Conservation (phyloP, 1,140 invertebrate species). For the Drosophila bocqueti region DNA sequence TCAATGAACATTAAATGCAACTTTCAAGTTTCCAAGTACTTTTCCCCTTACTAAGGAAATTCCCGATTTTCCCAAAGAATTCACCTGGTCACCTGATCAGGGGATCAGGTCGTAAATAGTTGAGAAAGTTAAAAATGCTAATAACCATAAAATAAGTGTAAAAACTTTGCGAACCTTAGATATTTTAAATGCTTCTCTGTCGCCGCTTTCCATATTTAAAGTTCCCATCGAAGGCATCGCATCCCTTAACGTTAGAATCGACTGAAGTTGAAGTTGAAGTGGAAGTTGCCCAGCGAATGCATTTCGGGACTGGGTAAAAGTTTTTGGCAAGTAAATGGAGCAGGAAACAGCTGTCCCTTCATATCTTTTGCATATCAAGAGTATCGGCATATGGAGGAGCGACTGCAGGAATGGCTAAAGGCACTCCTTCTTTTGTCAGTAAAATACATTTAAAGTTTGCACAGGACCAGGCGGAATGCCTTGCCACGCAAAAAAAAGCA, state of each 20-base stretch:
- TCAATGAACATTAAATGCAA: slow-evolving; percentile 3
- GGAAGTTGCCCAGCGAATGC: slow-evolving; percentile 57
- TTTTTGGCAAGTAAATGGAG: slow-evolving; percentile 81
- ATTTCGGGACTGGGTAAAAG: slow-evolving; percentile 71
- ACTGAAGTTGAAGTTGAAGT: slow-evolving; percentile 23
- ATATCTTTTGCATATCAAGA: slow-evolving; percentile 83
- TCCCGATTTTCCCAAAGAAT: not conserved
- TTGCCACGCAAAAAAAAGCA: slow-evolving; percentile 53
- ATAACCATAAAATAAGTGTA: slow-evolving; percentile 72
- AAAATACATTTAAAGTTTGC: slow-evolving; percentile 77
- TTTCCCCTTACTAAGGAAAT: not conserved
- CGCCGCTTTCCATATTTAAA: slow-evolving; percentile 55
- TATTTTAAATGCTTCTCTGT: slow-evolving; percentile 59
- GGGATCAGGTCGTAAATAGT: slow-evolving; percentile 59
- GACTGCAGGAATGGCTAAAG: not conserved
- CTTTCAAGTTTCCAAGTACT: not conserved
- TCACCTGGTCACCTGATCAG: slow-evolving; percentile 56
- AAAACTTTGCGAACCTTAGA: slow-evolving; percentile 50
- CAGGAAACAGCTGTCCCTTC: slow-evolving; percentile 82
- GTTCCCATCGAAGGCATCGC: slow-evolving; percentile 23
- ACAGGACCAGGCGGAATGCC: slow-evolving; percentile 31
- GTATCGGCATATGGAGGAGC: slow-evolving; percentile 65
- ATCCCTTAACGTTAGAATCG: slow-evolving; percentile 27
- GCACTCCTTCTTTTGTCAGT: slow-evolving; percentile 39
- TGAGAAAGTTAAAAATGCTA: slow-evolving; percentile 70